Conservation (phyloP, 2,113 vertebrate genomes). For the Empidonax traillii region DNA sequence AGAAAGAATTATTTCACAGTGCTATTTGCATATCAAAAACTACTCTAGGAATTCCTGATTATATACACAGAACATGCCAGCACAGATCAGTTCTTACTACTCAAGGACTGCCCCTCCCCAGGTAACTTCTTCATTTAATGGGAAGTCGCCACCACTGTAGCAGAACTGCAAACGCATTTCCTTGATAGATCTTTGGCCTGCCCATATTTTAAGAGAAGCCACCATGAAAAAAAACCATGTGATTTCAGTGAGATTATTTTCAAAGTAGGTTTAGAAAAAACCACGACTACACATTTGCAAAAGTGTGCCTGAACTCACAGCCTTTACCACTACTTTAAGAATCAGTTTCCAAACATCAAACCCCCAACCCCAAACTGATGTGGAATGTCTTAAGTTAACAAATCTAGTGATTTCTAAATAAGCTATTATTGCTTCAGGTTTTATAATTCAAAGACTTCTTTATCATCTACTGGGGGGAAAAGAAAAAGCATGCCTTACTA, state of each 20-base stretch:
- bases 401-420: not conserved
- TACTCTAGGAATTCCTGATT: not conserved
- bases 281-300: not conserved
- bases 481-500: not conserved
- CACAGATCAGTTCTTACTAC: not conserved
- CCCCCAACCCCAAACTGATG: not conserved
- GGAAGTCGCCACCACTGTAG: not conserved
- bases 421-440: not conserved
- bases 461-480: not conserved
- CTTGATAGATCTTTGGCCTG: not conserved
- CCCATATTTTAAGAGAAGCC: not conserved
- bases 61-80: not conserved
- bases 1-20: not conserved
- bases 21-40: not conserved
- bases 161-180: not conserved
- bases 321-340: not conserved
- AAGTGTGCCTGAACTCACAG: not conserved
- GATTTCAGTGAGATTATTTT: not conserved
- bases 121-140: constrained; percentile 19
- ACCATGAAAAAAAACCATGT: not conserved
- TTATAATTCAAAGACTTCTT: not conserved
- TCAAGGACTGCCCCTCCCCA: not conserved
- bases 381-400: not conserved
- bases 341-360: not conserved
- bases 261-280: not conserved